Evolutionary conservation across 92 coral and sea anemone genomes (phyloP).

Genomic region (Zoanthus sociatus): DNA sequence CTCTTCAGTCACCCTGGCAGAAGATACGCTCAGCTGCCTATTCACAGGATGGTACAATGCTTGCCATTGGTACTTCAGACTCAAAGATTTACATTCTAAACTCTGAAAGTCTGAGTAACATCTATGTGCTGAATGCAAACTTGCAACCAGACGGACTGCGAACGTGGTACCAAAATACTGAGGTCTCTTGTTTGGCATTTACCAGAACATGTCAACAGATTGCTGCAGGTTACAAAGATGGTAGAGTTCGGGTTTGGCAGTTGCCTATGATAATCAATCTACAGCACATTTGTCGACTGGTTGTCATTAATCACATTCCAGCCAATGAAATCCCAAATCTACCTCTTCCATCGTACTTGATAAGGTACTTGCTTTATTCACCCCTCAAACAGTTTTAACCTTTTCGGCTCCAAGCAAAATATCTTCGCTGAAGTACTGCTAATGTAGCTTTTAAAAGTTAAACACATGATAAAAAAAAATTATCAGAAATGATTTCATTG

Average conservation of each 20-base stretch:
- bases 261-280: slow-evolving; percentile 78
- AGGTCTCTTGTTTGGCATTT: slow-evolving; percentile 91
- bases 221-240: slow-evolving; percentile 93
- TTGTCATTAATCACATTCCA: slow-evolving; percentile 77
- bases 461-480: too few relatives aligned
- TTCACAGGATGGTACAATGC: slow-evolving; percentile 86
- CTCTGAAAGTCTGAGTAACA: slow-evolving; percentile 77
- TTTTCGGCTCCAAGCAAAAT: background rate
- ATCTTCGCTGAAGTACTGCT: too few relatives aligned
- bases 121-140: slow-evolving; percentile 84
- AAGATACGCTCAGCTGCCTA: slow-evolving; percentile 83
- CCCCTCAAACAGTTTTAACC: slow-evolving; percentile 73
- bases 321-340: slow-evolving; percentile 82
- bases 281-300: slow-evolving; percentile 88
- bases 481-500: too few relatives aligned
- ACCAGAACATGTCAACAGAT: slow-evolving; percentile 91
- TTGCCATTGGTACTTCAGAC: slow-evolving; percentile 90
- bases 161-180: slow-evolving; percentile 93
- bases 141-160: slow-evolving; percentile 90
- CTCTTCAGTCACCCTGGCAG: slow-evolving; percentile 91
- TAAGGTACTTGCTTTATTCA: slow-evolving; percentile 85
- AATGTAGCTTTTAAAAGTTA: too few relatives aligned
- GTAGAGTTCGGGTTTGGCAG: slow-evolving; percentile 88
- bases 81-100: slow-evolving; percentile 82
- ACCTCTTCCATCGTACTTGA: slow-evolving; percentile 81